Evolutionary conservation across 1,140 invertebrate species (phyloP).

Genomic region (Drosophila jambulina): DNA sequence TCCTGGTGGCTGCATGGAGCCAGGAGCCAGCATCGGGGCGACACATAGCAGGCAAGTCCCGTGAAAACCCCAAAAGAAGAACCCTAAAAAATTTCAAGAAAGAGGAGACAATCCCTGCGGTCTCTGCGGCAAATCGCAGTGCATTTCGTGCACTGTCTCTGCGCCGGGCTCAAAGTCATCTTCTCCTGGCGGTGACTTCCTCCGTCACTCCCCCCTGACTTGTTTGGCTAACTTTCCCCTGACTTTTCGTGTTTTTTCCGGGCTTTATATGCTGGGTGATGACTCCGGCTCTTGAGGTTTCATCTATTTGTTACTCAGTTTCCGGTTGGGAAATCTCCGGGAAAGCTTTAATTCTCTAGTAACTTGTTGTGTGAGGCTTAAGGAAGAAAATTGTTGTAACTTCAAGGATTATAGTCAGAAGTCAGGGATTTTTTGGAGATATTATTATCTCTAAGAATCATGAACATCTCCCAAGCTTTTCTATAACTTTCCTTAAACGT

Average conservation of each 20-base stretch:
- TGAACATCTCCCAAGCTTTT: not conserved
- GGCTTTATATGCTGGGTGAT: slow-evolving; percentile 7
- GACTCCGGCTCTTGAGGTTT: slow-evolving; percentile 14
- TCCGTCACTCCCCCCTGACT: slow-evolving; percentile 3
- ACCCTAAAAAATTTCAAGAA: slow-evolving; percentile 23
- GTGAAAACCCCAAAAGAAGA: slow-evolving; percentile 7
- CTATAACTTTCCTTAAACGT: not conserved
- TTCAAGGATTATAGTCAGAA: not conserved
- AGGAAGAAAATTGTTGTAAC: not conserved
- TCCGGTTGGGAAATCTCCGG: not conserved
- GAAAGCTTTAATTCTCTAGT: not conserved
- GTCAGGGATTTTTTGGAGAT: not conserved
- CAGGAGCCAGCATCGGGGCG: slow-evolving; percentile 30
- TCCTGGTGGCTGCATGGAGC: slow-evolving; percentile 48
- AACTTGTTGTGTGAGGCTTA: not conserved
- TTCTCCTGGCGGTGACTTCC: slow-evolving; percentile 9
- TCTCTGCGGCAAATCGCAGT: slow-evolving; percentile 33
- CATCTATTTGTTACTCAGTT: slow-evolving; percentile 3
- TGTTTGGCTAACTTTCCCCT: slow-evolving; percentile 43
- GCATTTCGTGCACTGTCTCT: slow-evolving; percentile 35
- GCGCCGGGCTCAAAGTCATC: slow-evolving; percentile 18
- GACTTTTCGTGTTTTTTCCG: slow-evolving; percentile 31
- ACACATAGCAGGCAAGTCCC: slow-evolving; percentile 43
- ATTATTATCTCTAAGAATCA: not conserved
- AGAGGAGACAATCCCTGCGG: slow-evolving; percentile 25